These are phyloP conservation scores for Leptinotarsa peninsularis DNA, from an alignment of 2,888 invertebrate genomes.

Conservation along the genomic window DNA sequence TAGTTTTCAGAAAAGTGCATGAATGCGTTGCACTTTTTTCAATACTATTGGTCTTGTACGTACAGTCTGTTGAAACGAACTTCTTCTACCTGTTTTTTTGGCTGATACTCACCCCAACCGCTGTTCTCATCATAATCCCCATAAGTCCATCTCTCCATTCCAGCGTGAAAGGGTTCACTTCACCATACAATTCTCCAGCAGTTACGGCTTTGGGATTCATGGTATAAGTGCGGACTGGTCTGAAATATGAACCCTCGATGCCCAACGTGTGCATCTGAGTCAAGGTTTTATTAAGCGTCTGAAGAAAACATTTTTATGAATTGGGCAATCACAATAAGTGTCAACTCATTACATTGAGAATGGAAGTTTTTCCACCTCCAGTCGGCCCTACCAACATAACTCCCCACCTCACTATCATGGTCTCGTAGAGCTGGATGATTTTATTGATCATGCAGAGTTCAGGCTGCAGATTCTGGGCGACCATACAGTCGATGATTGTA, in stretches of 20 bases:
- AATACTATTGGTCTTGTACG: too few relatives aligned
- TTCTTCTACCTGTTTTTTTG: too few relatives aligned
- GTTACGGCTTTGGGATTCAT: slow-evolving; percentile 91
- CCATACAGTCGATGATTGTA: slow-evolving; percentile 70
- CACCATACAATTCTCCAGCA: slow-evolving; percentile 90
- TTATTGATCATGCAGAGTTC: slow-evolving; percentile 77
- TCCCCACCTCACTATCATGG: slow-evolving; percentile 91
- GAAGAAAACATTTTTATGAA: slow-evolving; percentile 43
- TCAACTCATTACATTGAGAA: slow-evolving; percentile 72
- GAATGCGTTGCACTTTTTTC: too few relatives aligned
- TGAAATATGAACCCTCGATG: slow-evolving; percentile 73
- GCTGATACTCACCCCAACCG: slow-evolving; percentile 68
- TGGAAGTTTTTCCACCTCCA: slow-evolving; percentile 86
- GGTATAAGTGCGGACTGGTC: slow-evolving; percentile 80
- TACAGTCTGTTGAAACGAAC: too few relatives aligned
- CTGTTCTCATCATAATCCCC: slow-evolving; percentile 74
- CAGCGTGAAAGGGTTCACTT: slow-evolving; percentile 83
- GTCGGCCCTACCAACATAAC: slow-evolving; percentile 94
- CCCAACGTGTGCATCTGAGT: slow-evolving; percentile 74
- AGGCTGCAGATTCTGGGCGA: slow-evolving; percentile 75
- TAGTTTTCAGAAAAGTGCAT: too few relatives aligned
- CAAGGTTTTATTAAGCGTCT: slow-evolving; percentile 80
- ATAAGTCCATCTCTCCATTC: slow-evolving; percentile 94
- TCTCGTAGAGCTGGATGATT: slow-evolving; percentile 89
- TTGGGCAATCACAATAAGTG: background rate